Evolutionary conservation across 2,797 vertebrate genomes (phyloP).

Genomic region (Basileuterus tristriatus): DNA sequence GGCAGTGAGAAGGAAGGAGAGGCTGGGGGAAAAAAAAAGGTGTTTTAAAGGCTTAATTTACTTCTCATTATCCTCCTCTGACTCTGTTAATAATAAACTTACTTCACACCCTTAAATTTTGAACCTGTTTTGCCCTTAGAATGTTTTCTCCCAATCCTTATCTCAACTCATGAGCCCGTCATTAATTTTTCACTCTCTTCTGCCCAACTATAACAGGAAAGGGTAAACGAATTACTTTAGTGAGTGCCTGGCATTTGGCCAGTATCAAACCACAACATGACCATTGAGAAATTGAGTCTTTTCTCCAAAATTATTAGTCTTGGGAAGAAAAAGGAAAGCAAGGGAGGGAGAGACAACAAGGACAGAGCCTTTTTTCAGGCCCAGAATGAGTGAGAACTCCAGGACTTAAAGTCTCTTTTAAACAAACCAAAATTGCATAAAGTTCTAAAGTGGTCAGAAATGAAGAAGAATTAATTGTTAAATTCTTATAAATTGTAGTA

Average conservation of each 20-base stretch:
- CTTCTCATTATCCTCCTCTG: background rate
- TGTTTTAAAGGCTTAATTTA: background rate
- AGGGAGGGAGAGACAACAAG: background rate
- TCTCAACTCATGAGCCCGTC: background rate
- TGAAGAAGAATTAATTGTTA: background rate
- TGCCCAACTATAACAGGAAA: background rate
- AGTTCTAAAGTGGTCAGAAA: background rate
- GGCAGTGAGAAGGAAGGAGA: too few species aligned
- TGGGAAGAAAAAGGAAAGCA: background rate
- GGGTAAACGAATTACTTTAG: fast-evolving
- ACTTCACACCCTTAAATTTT: background rate
- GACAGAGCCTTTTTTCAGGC: background rate
- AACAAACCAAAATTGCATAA: background rate
- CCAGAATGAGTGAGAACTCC: background rate
- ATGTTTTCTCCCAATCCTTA: background rate
- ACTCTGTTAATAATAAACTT: background rate
- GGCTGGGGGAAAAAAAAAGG: too few species aligned
- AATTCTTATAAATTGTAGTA: background rate
- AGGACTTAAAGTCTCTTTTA: background rate
- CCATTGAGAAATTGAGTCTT: background rate
- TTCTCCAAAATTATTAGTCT: background rate
- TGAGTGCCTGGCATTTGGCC: background rate
- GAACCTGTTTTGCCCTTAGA: background rate
- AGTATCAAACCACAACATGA: background rate
- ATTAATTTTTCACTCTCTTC: background rate